These are phyloP conservation scores for Lissocephala sabroskyi DNA, from an alignment of 2,888 invertebrate genomes.

Conservation along the genomic window DNA sequence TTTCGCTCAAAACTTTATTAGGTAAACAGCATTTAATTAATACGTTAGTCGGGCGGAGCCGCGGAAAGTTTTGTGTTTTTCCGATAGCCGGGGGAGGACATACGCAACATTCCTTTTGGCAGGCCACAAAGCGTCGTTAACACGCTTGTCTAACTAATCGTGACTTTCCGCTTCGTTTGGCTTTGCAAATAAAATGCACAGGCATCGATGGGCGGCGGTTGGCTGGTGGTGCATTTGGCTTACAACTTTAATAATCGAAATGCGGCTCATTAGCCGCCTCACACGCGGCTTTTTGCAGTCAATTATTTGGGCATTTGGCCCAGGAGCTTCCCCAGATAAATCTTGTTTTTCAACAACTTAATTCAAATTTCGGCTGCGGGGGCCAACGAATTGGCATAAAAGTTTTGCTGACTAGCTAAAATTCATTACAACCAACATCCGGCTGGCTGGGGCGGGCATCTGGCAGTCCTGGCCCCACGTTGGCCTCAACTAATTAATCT, in stretches of 20 bases:
- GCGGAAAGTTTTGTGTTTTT: conserved; percentile 47
- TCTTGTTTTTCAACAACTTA: conserved; percentile 55
- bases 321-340: conserved; percentile 35
- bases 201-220: conserved; percentile 13
- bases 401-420: conserved; percentile 68
- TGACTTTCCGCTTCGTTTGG: conserved; percentile 70
- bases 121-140: conserved; percentile 49
- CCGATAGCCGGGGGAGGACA: conserved; percentile 45
- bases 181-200: conserved; percentile 65
- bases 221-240: conserved; percentile 16
- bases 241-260: conserved; percentile 57
- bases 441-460: conserved; percentile 14
- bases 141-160: conserved; percentile 71
- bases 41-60: conserved; percentile 39
- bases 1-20: conserved; percentile 51
- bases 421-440: conserved; percentile 66
- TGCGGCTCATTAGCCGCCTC: conserved; percentile 60
- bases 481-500: conserved; percentile 68
- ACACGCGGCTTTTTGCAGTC: conserved; percentile 1
- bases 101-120: conserved; percentile 27
- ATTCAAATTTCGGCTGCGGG: conserved; percentile 34
- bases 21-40: conserved; percentile 62
- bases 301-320: conserved; percentile 1
- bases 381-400: conserved; percentile 42
- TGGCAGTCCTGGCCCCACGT: conserved; percentile 31